Evolutionary conservation across 2,888 invertebrate species (phyloP).

Genomic region (Acanthoscelides obtectus): DNA sequence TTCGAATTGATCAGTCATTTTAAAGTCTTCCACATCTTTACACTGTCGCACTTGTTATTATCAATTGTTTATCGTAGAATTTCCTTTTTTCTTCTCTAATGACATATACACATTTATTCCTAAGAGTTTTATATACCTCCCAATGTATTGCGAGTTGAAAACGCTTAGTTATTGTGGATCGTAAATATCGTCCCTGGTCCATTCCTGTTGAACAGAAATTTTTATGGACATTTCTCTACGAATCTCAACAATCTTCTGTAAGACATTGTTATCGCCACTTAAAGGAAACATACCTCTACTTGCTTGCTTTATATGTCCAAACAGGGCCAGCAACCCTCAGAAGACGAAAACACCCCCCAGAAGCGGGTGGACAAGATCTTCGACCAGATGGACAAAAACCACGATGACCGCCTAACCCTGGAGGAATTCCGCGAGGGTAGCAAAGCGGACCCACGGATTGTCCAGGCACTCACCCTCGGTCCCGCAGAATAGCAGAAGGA

Average conservation of each 20-base stretch:
- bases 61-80: no score
- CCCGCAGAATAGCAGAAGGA: conserved; percentile 55
- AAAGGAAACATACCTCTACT: background rate
- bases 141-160: no score
- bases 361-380: conserved; percentile 98
- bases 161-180: no score
- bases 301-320: background rate
- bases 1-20: no score
- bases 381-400: conserved; percentile 98
- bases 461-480: conserved; percentile 88
- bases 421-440: conserved; percentile 97
- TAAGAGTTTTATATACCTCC: no score
- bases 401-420: conserved; percentile 91
- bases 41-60: no score
- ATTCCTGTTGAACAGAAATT: no score
- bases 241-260: background rate
- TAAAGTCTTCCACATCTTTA: no score
- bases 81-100: no score
- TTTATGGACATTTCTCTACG: no score
- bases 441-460: conserved; percentile 97
- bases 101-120: no score
- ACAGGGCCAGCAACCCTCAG: conserved; percentile 83
- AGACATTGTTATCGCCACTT: background rate
- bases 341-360: conserved; percentile 89
- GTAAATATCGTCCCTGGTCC: no score